A percentile compares a stretch with the other conserved stretches of the same genome.
These are phyloP conservation scores for Pocillopora verrucosa DNA, from an alignment of 64 coral and sea anemone genomes.

Conservation along the genomic window DNA sequence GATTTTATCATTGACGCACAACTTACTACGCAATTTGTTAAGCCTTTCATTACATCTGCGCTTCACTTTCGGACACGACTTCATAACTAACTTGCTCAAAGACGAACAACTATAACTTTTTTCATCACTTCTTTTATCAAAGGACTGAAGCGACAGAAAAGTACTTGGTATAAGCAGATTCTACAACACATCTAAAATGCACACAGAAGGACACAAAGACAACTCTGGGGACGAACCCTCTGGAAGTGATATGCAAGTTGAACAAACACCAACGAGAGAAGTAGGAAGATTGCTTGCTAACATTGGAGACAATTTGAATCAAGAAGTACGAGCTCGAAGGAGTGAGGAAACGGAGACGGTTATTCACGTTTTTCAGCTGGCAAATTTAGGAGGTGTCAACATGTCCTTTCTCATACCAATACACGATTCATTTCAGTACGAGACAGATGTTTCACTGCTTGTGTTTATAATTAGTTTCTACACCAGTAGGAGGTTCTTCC, in stretches of 20 bases:
- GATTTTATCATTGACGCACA: neutral
- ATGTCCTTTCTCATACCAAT: slow-evolving; percentile 15
- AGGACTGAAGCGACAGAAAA: too few relatives aligned
- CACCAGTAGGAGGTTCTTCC: neutral
- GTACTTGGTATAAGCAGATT: neutral
- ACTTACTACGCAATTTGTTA: neutral
- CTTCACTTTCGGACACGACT: too few relatives aligned
- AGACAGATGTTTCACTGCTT: neutral
- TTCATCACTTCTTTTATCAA: too few relatives aligned
- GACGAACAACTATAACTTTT: too few relatives aligned
- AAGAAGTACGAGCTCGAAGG: neutral
- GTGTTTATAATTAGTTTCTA: slow-evolving; percentile 12
- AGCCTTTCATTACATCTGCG: too few relatives aligned
- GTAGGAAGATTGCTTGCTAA: slow-evolving; percentile 15
- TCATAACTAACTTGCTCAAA: too few relatives aligned
- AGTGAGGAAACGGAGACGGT: neutral
- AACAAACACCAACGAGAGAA: neutral
- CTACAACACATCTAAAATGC: neutral
- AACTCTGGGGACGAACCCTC: neutral
- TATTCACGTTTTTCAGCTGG: neutral
- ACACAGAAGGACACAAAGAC: neutral
- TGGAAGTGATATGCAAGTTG: neutral
- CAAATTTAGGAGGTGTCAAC: neutral
- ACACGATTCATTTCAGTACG: neutral
- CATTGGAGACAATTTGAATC: slow-evolving; percentile 42